These are phyloP conservation scores for Channallabes apus DNA, from an alignment of 2,797 vertebrate species.

Conservation along the genomic window DNA sequence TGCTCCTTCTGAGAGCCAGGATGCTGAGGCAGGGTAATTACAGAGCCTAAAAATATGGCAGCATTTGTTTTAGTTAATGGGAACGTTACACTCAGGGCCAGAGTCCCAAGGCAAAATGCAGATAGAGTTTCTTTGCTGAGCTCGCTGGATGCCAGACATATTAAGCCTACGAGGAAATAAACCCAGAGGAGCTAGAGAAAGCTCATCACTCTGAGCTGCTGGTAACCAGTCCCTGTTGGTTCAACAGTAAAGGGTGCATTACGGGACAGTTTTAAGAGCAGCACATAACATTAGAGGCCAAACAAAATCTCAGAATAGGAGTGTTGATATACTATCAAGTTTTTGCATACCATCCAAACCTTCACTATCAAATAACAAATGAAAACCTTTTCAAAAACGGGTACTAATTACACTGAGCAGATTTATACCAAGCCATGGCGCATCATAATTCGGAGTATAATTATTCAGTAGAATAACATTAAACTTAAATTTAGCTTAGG, in stretches of 20 bases:
- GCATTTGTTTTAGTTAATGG: constrained; percentile 79
- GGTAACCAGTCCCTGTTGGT: constrained; percentile 6
- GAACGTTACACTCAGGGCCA: constrained; percentile 66
- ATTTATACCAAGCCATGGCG: background rate
- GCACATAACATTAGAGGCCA: background rate
- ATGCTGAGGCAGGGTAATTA: constrained; percentile 75
- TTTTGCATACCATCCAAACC: background rate
- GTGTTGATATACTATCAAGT: background rate
- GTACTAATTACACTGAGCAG: background rate
- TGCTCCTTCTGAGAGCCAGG: constrained; percentile 62
- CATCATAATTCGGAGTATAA: background rate
- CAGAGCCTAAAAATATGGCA: constrained; percentile 77
- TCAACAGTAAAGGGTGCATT: constrained; percentile 16
- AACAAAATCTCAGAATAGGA: constrained; percentile 3
- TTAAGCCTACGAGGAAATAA: constrained; percentile 62
- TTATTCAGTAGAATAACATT: background rate
- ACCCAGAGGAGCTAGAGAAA: constrained; percentile 33
- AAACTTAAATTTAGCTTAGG: background rate
- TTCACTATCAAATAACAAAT: background rate
- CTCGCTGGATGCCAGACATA: constrained; percentile 69
- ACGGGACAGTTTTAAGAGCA: constrained; percentile 5
- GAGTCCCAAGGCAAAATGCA: constrained; percentile 56
- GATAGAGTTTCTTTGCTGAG: constrained; percentile 80
- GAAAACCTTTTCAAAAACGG: background rate
- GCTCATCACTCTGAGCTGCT: constrained; percentile 26